Evolutionary conservation across 2,113 vertebrate genomes (phyloP).

Genomic region (Arizona elegans): DNA sequence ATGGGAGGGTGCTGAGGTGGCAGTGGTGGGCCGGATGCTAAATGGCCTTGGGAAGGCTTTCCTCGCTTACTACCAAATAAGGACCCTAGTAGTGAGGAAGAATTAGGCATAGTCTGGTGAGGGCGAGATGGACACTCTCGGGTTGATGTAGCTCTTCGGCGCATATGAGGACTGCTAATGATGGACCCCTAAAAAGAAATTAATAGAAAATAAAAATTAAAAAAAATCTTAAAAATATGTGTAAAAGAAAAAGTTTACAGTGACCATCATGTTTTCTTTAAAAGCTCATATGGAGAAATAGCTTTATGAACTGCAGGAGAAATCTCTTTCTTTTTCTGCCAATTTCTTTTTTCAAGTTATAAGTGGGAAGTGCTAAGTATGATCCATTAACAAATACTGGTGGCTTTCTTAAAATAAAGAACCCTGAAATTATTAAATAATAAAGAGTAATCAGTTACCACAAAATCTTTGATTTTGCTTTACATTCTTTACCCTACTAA

Average conservation of each 20-base stretch:
- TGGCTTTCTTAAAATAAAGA: neutral
- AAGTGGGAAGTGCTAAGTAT: neutral
- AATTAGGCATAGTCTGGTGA: conserved; percentile 87
- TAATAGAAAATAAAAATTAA: conserved; percentile 78
- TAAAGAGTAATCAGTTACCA: conserved; percentile 29
- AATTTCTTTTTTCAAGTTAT: conserved; percentile 23
- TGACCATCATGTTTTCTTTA: conserved; percentile 64
- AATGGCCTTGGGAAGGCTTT: conserved; percentile 81
- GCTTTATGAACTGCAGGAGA: conserved; percentile 25
- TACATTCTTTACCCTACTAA: conserved; percentile 18
- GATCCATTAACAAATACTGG: conserved; percentile 20
- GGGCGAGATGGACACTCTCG: conserved; percentile 90
- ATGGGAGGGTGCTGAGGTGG: conserved; percentile 76
- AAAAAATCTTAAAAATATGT: conserved; percentile 62
- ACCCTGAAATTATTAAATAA: conserved; percentile 4
- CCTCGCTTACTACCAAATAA: conserved; percentile 87
- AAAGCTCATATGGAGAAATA: conserved; percentile 42
- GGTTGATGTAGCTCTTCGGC: conserved; percentile 86
- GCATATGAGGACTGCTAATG: conserved; percentile 97
- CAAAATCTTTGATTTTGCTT: conserved; percentile 30
- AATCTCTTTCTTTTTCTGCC: conserved; percentile 25
- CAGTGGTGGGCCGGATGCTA: conserved; percentile 63
- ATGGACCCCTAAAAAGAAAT: conserved; percentile 94
- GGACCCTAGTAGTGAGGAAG: conserved; percentile 91
- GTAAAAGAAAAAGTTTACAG: conserved; percentile 58